Conservation (phyloP, 2,113 vertebrate genomes). For the Hemiprocne comata region DNA sequence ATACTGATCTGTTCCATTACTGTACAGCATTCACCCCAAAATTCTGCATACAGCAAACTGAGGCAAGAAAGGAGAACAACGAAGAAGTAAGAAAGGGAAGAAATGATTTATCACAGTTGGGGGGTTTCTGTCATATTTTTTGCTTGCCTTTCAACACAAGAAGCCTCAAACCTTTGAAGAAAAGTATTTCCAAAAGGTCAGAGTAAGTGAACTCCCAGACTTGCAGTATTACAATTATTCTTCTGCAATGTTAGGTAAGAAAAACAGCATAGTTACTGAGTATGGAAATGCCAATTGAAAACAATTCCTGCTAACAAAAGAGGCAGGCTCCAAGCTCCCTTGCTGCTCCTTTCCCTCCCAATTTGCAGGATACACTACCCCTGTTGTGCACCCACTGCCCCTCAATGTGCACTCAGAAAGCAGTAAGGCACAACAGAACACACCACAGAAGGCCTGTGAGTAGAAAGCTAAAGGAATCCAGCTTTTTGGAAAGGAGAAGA, state of each 20-base stretch:
- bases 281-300: constrained; percentile 12
- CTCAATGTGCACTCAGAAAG: not conserved
- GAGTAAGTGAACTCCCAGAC: not conserved
- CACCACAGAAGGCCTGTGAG: not conserved
- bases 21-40: not conserved
- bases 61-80: not conserved
- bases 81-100: not conserved
- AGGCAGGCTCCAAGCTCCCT: not conserved
- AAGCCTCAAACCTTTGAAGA: not conserved
- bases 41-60: not conserved
- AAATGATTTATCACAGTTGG: not conserved
- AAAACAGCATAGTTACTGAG: not conserved
- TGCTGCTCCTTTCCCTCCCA: not conserved
- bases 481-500: not conserved
- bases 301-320: not conserved
- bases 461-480: not conserved
- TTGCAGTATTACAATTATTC: not conserved
- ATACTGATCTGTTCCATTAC: not conserved
- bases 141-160: not conserved
- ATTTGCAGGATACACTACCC: not conserved
- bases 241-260: not conserved
- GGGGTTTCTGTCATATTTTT: not conserved
- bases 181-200: not conserved
- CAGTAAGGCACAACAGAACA: not conserved
- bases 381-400: no score